A percentile compares a stretch with the other conserved stretches of the same genome.
phyloP scores from a whole-genome alignment of 2,888 invertebrate genomes.

The Pachycephus smyrnensis region DNA sequence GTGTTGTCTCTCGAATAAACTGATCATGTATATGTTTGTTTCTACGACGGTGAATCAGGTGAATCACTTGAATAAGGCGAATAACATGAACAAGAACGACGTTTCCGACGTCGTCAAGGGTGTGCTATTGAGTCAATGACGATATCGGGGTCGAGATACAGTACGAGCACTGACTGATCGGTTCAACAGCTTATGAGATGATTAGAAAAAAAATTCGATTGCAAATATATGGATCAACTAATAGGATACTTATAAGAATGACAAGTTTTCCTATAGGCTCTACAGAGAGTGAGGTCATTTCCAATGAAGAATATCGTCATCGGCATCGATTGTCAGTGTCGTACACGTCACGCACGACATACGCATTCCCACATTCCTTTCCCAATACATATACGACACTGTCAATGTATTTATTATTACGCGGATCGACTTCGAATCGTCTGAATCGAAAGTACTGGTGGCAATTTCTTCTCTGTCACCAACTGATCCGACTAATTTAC shows the following conservation, averaged over 20 bases:
- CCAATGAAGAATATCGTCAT: background rate
- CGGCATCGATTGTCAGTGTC: background rate
- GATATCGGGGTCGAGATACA: background rate
- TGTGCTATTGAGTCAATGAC: background rate
- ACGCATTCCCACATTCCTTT: background rate
- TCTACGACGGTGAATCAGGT: background rate
- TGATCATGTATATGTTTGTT: background rate
- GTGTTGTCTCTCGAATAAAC: background rate
- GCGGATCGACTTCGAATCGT: background rate
- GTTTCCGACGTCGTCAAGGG: background rate
- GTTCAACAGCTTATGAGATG: background rate
- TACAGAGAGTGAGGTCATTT: background rate
- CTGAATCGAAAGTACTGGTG: background rate
- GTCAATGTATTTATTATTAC: background rate
- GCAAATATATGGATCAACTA: background rate
- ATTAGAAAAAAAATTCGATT: background rate
- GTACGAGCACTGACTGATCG: background rate
- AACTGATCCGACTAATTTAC: background rate
- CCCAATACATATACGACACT: background rate
- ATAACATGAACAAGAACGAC: background rate
- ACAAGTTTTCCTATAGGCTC: background rate
- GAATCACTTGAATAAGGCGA: no score
- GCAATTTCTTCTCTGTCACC: background rate
- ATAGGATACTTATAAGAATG: background rate
- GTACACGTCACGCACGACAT: background rate